phyloP scores from a whole-genome alignment of 2,888 invertebrate genomes.

The Seladonia tumulorum region DNA sequence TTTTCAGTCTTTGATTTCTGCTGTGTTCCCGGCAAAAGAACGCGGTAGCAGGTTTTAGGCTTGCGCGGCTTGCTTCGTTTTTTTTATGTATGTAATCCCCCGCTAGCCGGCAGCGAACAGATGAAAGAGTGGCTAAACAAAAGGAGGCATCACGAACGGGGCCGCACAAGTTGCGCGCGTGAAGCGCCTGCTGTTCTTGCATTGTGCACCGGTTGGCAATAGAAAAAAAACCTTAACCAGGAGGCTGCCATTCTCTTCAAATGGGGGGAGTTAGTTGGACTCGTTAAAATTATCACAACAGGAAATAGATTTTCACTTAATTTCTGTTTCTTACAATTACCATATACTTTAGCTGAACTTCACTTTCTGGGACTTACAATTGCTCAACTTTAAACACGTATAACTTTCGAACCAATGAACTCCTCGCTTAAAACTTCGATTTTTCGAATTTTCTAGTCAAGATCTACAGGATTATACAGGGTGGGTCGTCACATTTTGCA shows the following conservation, averaged over 20 bases:
- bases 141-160: background rate
- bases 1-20: background rate
- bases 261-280: background rate
- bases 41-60: background rate
- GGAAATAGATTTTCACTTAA: too few species aligned
- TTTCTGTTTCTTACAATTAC: too few species aligned
- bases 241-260: background rate
- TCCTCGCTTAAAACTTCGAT: too few species aligned
- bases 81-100: background rate
- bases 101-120: background rate
- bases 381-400: too few species aligned
- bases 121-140: constrained; percentile 7
- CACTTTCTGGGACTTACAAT: too few species aligned
- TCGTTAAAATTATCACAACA: too few species aligned
- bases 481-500: too few species aligned
- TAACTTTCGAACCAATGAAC: too few species aligned
- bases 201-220: background rate
- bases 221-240: background rate
- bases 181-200: background rate
- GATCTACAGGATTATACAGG: too few species aligned
- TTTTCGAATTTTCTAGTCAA: too few species aligned
- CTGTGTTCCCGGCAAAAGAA: background rate
- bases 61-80: background rate
- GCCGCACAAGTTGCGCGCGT: background rate
- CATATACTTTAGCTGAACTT: too few species aligned